Base-by-base conservation (phyloP, 53 echinoderm and acorn worm genomes). In the Patiria pectinifera region DNA sequence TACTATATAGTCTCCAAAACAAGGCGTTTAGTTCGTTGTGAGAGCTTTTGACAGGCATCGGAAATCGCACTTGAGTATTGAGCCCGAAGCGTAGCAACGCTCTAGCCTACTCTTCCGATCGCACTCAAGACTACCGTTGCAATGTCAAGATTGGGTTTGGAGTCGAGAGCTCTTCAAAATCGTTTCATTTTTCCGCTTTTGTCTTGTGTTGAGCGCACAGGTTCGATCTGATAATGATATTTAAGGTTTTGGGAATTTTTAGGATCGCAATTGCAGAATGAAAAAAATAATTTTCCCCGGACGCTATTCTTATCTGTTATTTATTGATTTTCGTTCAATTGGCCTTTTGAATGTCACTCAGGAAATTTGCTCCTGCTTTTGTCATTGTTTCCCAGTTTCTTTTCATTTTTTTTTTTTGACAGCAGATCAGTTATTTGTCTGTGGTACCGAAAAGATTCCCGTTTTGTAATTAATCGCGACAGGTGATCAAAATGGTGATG, bases 21-120 rank as follows among this genome's bases (percentile, higher is more conserved):
- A 47, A 86, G 88, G 88, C 49, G 88, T 88, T 26, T 76, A 88
- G 78, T 88, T 88, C 62, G 25, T 35, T 18, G 78, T n/a, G 78
- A 78, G 77, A 62, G 78, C 78, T 44, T 49, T 62, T 60, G 88
- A 88, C 88, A 78, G 45, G 63, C 63, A 88, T 78, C 88, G 88
- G 88, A 88, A 88, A 88, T 88, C 66, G 59, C 88, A 88, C 88
- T 88, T 78, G 88, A 88, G 60, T 88, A 22, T 45, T 44, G 61
- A 58, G 88, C 88, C 88, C 88, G 78, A 25, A 88, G 88, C 88
- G 62, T 43, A 35, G 59, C 88, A 76, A 53, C 58, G 43, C 26
- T 19, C 60, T 9, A 62, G 59, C 88, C 5, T 22, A 24, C 45
- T 53, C 43, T 59, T 76, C 61, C 35, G 72, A 59, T 62, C 43